Base-by-base conservation (phyloP, 2,888 invertebrate species). In the Choreutis nemorana region DNA sequence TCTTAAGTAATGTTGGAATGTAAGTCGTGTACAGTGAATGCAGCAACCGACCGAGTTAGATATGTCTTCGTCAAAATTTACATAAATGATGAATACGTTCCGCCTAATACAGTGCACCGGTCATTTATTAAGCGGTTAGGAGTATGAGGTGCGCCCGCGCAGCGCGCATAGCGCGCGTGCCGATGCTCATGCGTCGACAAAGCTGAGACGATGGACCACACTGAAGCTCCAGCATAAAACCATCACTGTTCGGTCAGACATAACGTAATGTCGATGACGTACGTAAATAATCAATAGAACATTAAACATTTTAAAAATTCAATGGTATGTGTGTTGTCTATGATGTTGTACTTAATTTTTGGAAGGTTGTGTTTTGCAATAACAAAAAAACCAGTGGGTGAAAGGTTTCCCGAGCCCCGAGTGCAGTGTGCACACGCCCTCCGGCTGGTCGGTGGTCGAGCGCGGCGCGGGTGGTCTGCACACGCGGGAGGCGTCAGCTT, bases 61-160 rank as follows among this genome's bases (percentile, higher is more conserved):
- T 78, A 77, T 75, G 72, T 78, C 78, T 78, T 78, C 78, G 78
- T 78, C 78, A 77, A 53, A 71, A 77, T 78, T 77, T 77, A 78
- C 78, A 78, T 77, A 77, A 77, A 78, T 78, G 78, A 78, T 78
- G 55, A 71, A 77, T 77, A 67, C 48, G 71, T 65, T 64, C 65
- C 72, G 78, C 72, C 78, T 77, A 78, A 77, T 77, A 55, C 66
- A 45, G 60, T 50, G 63, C 62, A 45, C 45, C 55, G 65, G 68
- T 73, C 72, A 78, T 78, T 78, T 78, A 75, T 77, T 62, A 78
- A 60, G 55, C 57, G 49, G 60, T 55, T 55, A 61, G 44, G 49
- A 59, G 62, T 48, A 55, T 44, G 59, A 52, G 53, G 55, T 54
- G 51, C 48, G 49, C 52, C 45, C 47, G 51, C 47, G 41, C 48